Base-by-base conservation (phyloP, 37 sponge, comb jelly and placozoan genomes). In the Chondrilla cf. caribensis region DNA sequence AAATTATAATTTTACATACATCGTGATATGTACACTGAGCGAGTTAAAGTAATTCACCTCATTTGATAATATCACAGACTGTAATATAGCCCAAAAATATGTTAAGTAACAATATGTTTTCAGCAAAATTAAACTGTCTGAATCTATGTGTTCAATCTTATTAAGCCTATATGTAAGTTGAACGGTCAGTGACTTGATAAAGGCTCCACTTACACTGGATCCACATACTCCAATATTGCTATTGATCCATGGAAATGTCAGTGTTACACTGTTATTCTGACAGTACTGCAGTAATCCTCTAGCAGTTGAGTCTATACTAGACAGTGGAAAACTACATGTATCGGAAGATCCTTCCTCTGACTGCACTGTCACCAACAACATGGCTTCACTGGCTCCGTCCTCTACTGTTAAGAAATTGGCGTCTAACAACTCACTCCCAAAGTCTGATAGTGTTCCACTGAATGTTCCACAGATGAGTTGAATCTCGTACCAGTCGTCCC, bases 401-500 rank as follows among this genome's bases (percentile, higher is more conserved):
- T 39, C 41, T n/a, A 39, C 25, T 5, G 15, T n/a, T 37, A 73
- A 25, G 76, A 73, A 73, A 37, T 73, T 73, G 31, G 44, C 44
- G 40, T 21, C 36, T 31, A 40, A 3, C 76, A 73, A 37, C 21
- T 17, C 43, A 73, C 36, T 73, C 2, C 36, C 76, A 40, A 73
- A 73, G 36, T 73, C 76, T 3, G 21, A 0, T 62, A 62, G 6
- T 6, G 64, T 9, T 29, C 29, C 15, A 39, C 17, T 22, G 11
- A 21, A n/a, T 2, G 1, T 3, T 14, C 43, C 41, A 7, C 76
- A 73, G 9, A 73, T 43, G 38, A 73, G 25, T 39, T 42, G 44
- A 43, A 73, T 42, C 25, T 73, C 76, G 25, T 73, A 73, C 76
- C 76, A 73, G 76, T 37, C 40, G 42, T 73, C 76, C 76, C 76